A percentile compares a stretch with the other conserved stretches of the same genome.
Conservation (phyloP, 2,888 invertebrate genomes). For the Microchrysa polita region DNA sequence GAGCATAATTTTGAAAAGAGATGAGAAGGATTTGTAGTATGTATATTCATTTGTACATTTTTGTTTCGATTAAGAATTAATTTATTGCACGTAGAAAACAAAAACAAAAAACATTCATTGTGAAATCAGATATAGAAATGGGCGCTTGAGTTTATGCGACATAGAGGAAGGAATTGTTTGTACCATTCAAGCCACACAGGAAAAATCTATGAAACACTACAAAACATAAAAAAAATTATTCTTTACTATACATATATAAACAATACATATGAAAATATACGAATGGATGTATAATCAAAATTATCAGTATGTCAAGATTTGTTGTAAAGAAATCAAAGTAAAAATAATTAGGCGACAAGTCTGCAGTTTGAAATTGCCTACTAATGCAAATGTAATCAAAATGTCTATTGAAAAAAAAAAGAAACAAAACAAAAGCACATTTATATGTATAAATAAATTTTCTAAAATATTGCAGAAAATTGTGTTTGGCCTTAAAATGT, state of each 20-base stretch:
- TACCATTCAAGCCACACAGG: background rate
- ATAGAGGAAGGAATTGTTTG: background rate
- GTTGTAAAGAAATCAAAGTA: background rate
- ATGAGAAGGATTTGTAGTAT: too few species aligned
- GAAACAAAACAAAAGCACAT: conserved; percentile 16
- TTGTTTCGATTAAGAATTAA: conserved; percentile 14
- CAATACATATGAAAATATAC: background rate
- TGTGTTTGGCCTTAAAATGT: conserved; percentile 39
- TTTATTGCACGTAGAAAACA: conserved; percentile 20
- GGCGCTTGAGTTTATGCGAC: too few species aligned
- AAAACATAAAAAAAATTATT: background rate
- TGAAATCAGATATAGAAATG: background rate
- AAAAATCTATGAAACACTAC: background rate
- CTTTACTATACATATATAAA: background rate
- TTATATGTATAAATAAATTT: conserved; percentile 29
- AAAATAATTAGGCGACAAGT: too few species aligned
- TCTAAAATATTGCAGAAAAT: background rate
- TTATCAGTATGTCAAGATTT: conserved; percentile 8
- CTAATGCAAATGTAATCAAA: conserved; percentile 12
- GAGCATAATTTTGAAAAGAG: too few species aligned
- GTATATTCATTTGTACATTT: background rate
- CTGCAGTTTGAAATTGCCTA: background rate
- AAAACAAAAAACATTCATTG: background rate
- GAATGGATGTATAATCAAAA: conserved; percentile 21
- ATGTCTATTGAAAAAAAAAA: conserved; percentile 11